Conservation (phyloP, 2,797 vertebrate genomes). For the Pitangus sulphuratus region DNA sequence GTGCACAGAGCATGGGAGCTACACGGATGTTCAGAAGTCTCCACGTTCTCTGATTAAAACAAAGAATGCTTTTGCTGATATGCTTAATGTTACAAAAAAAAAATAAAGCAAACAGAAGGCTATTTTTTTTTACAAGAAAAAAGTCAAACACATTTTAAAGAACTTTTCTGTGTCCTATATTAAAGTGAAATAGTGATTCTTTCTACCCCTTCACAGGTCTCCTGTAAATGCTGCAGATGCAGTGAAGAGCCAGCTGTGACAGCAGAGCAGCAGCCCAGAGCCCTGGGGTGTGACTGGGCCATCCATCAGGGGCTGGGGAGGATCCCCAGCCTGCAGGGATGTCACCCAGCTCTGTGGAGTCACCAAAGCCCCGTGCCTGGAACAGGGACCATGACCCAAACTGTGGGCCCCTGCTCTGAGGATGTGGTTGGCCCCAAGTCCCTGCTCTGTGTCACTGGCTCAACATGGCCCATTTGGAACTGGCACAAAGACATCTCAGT, state of each 20-base stretch:
- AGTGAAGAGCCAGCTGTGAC: background rate
- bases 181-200: background rate
- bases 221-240: background rate
- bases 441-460: background rate
- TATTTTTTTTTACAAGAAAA: background rate
- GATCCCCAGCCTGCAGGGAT: background rate
- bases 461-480: background rate
- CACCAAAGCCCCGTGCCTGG: background rate
- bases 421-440: background rate
- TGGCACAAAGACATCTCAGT: background rate
- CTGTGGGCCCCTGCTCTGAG: background rate
- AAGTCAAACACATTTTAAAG: background rate
- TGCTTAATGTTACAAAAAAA: background rate
- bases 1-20: background rate
- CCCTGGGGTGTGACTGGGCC: background rate
- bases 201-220: background rate
- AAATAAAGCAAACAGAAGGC: background rate
- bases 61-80: background rate
- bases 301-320: accelerated
- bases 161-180: background rate
- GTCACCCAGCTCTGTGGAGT: background rate
- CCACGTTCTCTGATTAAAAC: background rate
- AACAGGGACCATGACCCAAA: background rate
- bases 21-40: background rate
- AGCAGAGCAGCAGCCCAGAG: background rate